Evolutionary conservation across 2,888 invertebrate genomes (phyloP).

Genomic region (Podabrus alpinus): DNA sequence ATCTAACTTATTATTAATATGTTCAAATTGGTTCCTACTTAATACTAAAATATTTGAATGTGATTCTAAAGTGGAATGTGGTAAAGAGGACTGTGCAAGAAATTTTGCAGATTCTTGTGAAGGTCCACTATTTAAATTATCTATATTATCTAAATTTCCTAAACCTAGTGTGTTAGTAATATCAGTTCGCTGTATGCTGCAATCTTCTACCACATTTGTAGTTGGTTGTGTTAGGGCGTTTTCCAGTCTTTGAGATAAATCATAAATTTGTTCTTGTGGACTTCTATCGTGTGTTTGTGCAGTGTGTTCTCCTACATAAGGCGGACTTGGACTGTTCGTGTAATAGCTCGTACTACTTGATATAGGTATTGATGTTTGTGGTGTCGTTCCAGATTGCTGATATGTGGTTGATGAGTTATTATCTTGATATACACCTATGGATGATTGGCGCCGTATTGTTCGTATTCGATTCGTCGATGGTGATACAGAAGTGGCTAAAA

Average conservation of each 20-base stretch:
- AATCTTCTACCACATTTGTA: constrained; percentile 14
- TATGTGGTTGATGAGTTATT: constrained; percentile 47
- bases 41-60: constrained; percentile 52
- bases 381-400: constrained; percentile 31
- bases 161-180: constrained; percentile 18
- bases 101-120: constrained; percentile 21
- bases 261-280: constrained; percentile 35
- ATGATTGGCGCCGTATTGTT: constrained; percentile 66
- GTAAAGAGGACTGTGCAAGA: constrained; percentile 36
- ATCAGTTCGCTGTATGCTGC: constrained; percentile 18
- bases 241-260: constrained; percentile 32
- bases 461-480: constrained; percentile 63
- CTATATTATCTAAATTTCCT: constrained; percentile 24
- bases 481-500: constrained; percentile 67
- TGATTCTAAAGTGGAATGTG: constrained; percentile 48
- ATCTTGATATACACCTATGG: constrained; percentile 64
- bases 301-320: constrained; percentile 51
- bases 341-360: constrained; percentile 61
- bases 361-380: constrained; percentile 47
- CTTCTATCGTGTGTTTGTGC: constrained; percentile 38
- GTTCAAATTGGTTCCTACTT: constrained; percentile 55
- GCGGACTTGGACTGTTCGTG: constrained; percentile 67
- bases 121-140: constrained; percentile 18
- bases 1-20: constrained; percentile 69
- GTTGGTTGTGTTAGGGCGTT: constrained; percentile 20